phyloP scores from a whole-genome alignment of 2,113 vertebrate genomes.

The Mugil cephalus region DNA sequence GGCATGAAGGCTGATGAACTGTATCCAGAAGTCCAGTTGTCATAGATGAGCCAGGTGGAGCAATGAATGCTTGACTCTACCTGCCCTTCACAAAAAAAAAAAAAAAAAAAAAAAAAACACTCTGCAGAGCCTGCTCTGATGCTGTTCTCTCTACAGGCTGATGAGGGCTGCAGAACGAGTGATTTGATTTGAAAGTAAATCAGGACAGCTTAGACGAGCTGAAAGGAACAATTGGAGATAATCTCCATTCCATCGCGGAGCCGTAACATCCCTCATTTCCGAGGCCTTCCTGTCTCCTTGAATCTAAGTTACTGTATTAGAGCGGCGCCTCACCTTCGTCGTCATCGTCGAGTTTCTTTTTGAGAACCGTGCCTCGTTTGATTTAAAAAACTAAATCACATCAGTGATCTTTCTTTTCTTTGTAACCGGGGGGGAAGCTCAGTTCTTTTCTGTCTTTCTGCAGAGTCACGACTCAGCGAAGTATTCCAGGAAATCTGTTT shows the following conservation, averaged over 20 bases:
- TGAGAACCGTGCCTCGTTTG: constrained; percentile 24
- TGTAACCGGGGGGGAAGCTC: not conserved
- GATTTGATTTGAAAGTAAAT: constrained; percentile 61
- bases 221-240: constrained; percentile 62
- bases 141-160: constrained; percentile 2
- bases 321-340: constrained; percentile 27
- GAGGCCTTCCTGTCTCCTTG: constrained; percentile 41
- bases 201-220: constrained; percentile 40
- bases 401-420: constrained; percentile 5
- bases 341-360: constrained; percentile 37
- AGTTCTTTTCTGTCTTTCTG: not conserved
- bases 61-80: constrained; percentile 1
- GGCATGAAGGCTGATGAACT: constrained; percentile 54
- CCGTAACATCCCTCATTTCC: constrained; percentile 45
- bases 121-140: not conserved
- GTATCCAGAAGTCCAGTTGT: constrained; percentile 32
- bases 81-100: too few relatives aligned
- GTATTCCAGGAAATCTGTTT: constrained; percentile 8
- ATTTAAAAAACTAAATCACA: not conserved
- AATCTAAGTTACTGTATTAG: constrained; percentile 7
- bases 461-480: constrained; percentile 35
- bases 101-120: not conserved
- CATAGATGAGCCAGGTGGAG: constrained; percentile 46
- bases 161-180: constrained; percentile 29
- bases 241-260: constrained; percentile 55